A percentile compares a stretch with the other conserved stretches of the same genome.
Conservation (phyloP, 2,888 invertebrate species). For the Scelioninae gen. 1 region DNA sequence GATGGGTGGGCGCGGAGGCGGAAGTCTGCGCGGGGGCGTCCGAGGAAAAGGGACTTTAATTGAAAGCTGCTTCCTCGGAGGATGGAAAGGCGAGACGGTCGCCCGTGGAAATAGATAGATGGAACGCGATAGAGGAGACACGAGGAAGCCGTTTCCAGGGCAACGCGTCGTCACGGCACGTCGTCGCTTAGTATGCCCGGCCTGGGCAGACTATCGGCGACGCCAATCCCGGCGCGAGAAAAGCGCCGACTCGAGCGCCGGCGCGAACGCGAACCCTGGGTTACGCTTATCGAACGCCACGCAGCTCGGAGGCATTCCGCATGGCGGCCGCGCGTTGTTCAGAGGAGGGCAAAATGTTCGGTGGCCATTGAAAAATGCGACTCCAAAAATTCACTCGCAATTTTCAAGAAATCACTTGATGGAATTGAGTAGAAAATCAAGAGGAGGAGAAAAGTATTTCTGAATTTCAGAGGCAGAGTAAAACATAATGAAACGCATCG, state of each 20-base stretch:
- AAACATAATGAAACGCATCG: no score
- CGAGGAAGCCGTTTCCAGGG: slow-evolving; percentile 80
- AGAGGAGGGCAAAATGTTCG: slow-evolving; percentile 57
- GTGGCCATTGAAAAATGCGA: slow-evolving; percentile 67
- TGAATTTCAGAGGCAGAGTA: no score
- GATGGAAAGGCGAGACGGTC: slow-evolving; percentile 59
- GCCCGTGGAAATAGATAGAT: slow-evolving; percentile 65
- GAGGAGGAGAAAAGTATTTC: no score
- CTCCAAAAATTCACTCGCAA: slow-evolving; percentile 14
- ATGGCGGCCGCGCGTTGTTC: slow-evolving; percentile 62
- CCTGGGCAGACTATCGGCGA: slow-evolving; percentile 64
- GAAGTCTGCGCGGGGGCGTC: no score
- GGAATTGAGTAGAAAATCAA: no score
- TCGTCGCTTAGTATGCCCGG: slow-evolving; percentile 72
- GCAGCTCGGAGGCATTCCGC: slow-evolving; percentile 66
- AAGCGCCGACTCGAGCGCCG: slow-evolving; percentile 68
- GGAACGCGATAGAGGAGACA: slow-evolving; percentile 69
- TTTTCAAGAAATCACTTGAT: neutral
- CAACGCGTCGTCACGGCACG: slow-evolving; percentile 80
- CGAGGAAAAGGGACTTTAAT: slow-evolving; percentile 81
- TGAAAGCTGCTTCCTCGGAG: slow-evolving; percentile 81
- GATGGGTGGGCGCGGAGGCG: no score
- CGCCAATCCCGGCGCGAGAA: slow-evolving; percentile 68
- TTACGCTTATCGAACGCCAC: slow-evolving; percentile 70
- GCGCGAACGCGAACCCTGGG: slow-evolving; percentile 49